Percentiles rank a stretch among this genome's conserved stretches.
Evolutionary conservation across 2,797 vertebrate genomes (phyloP).

Genomic region (Toxotes lorentzi): DNA sequence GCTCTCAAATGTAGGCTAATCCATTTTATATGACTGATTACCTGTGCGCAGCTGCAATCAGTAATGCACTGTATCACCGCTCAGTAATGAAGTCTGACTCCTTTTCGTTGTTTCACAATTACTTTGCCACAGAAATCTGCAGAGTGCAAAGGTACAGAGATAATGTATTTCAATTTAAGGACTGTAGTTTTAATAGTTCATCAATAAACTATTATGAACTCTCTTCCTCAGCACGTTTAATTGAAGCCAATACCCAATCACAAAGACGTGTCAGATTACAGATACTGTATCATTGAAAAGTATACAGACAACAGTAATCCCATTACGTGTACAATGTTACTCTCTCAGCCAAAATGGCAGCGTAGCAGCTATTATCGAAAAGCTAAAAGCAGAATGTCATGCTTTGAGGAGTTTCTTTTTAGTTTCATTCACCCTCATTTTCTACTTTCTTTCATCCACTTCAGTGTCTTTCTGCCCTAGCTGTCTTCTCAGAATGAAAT

Average conservation of each 20-base stretch:
- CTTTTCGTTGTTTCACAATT: background rate
- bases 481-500: slow-evolving; percentile 73
- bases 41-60: slow-evolving; percentile 34
- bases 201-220: slow-evolving; percentile 14
- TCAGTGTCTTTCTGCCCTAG: slow-evolving; percentile 62
- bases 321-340: slow-evolving; percentile 39
- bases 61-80: background rate
- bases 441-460: slow-evolving; percentile 70
- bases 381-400: slow-evolving; percentile 62
- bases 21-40: slow-evolving; percentile 41
- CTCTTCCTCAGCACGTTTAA: background rate
- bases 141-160: background rate
- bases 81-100: slow-evolving; percentile 8
- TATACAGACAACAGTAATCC: slow-evolving; percentile 36
- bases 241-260: background rate
- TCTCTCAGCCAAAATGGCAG: slow-evolving; percentile 19
- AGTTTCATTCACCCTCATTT: slow-evolving; percentile 70
- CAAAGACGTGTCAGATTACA: slow-evolving; percentile 6
- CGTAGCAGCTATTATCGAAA: slow-evolving; percentile 50
- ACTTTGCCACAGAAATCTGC: slow-evolving; percentile 3
- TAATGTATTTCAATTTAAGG: slow-evolving; percentile 21
- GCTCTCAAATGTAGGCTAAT: slow-evolving; percentile 34
- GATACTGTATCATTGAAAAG: background rate
- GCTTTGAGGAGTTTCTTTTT: slow-evolving; percentile 61
- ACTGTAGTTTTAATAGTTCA: slow-evolving; percentile 5